These are phyloP conservation scores for Hypothenemus hampei DNA, from an alignment of 1,140 invertebrate genomes.

Conservation along the genomic window DNA sequence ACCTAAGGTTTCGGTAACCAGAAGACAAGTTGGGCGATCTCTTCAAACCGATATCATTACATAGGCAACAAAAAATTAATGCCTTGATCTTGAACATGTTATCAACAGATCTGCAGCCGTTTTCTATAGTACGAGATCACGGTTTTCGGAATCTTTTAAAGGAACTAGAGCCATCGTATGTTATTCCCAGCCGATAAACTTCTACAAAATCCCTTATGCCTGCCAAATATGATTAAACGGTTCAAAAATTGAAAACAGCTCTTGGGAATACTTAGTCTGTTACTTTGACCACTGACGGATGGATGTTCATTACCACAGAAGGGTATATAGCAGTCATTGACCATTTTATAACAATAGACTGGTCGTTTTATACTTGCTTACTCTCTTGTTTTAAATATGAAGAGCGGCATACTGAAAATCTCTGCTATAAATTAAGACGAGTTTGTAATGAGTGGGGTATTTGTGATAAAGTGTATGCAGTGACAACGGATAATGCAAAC, in stretches of 20 bases:
- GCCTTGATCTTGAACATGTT: slow-evolving; percentile 7
- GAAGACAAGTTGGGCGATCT: slow-evolving; percentile 2
- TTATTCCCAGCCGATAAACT: slow-evolving; percentile 2
- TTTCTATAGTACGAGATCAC: slow-evolving; percentile 6
- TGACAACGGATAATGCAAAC: slow-evolving; percentile 1
- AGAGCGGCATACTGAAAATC: slow-evolving; percentile 5
- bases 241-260: not conserved
- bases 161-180: slow-evolving; percentile 9
- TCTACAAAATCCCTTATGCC: slow-evolving; percentile 11
- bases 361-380: slow-evolving; percentile 1
- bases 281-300: slow-evolving; percentile 4
- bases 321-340: slow-evolving; percentile 1
- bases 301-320: slow-evolving; percentile 3
- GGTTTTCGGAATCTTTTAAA: slow-evolving; percentile 9
- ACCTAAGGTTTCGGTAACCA: not conserved
- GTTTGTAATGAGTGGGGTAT: slow-evolving; percentile 11
- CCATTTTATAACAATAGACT: slow-evolving; percentile 6
- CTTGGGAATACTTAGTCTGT: not conserved
- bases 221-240: not conserved
- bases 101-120: slow-evolving; percentile 6
- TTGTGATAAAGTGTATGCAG: slow-evolving; percentile 9
- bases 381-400: slow-evolving; percentile 5
- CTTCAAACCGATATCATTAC: not conserved
- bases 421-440: slow-evolving; percentile 2
- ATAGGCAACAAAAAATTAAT: slow-evolving; percentile 7